Evolutionary conservation across 2,113 vertebrate species (phyloP), one percentile per base, ranked within the genome.

Genomic region (Oryzias celebensis): DNA sequence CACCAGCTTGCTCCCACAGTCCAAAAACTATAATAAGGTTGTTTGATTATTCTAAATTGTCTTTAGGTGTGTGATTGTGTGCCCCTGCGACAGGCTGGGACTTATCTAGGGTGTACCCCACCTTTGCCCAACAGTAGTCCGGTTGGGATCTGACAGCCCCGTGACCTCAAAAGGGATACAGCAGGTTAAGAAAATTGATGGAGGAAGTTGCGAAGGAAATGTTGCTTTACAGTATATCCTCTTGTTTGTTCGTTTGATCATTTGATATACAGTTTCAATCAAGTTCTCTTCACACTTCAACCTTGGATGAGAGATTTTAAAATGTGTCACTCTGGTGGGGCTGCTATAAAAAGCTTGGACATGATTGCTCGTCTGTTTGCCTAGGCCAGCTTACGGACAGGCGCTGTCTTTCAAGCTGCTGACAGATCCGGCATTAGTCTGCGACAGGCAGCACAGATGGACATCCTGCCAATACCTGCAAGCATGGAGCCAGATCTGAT

Each of bases 401-500:
- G 64, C 65, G 70, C 24, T 10, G 43, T 51, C 60, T 71, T 58
- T 75, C 36, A 68, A 59, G 44, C 61, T 51, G 63, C 80, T 56
- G 41, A 68, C 52, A 61, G 69, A 82, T 70, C 71, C 83, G 85
- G 73, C 80, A 62, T 54, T 5, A 5, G 55, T 20, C 53, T 64
- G 31, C 49, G 49, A 62, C 73, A 28, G 43, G 74, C 62, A 54
- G 56, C 67, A 53, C 49, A 71, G 65, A 78, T 69, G 49, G 31
- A 65, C 48, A 69, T 58, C 65, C 60, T 68, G 72, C 74, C 73
- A 62, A 58, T 5, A 42, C 52, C 1, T 28, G 62, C 62, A 71
- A 73, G 63, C 58, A 7, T 23, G 64, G 76, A 83, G 73, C 73
- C 80, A 54, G 77, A 82, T 82, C 76, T 48, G 49, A 84, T 85